Evolutionary conservation across 2,888 invertebrate genomes (phyloP).

Genomic region (Scaptomyza caliginosa): DNA sequence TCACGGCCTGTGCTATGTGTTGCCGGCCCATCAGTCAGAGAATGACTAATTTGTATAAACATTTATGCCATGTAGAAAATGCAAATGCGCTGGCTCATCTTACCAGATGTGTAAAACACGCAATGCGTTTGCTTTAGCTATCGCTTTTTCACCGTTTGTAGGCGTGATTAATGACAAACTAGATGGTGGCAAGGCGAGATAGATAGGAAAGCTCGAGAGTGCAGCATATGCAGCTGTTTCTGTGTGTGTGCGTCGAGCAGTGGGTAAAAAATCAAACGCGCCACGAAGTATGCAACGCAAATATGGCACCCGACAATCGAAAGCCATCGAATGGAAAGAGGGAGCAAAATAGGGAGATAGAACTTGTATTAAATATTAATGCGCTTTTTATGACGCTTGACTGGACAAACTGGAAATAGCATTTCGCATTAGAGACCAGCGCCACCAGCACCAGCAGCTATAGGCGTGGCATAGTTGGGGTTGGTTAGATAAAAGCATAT

Average conservation of each 20-base stretch:
- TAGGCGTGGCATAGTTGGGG: not conserved
- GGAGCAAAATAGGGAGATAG: not conserved
- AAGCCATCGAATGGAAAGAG: not conserved
- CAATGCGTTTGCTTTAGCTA: not conserved
- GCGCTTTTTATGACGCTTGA: constrained; percentile 50
- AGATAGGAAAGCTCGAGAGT: not conserved
- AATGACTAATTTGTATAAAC: not conserved
- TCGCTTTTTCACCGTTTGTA: not conserved
- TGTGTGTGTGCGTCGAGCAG: not conserved
- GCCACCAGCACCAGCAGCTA: not conserved
- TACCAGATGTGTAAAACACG: not conserved
- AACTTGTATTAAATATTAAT: constrained; percentile 54
- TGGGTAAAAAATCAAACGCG: constrained; percentile 54
- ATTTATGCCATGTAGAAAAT: not conserved
- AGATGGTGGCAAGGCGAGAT: not conserved
- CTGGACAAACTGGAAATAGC: constrained; percentile 36
- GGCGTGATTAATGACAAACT: constrained; percentile 28
- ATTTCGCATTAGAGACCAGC: constrained; percentile 5
- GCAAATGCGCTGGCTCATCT: not conserved
- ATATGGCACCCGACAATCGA: constrained; percentile 36
- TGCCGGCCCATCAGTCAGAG: no score
- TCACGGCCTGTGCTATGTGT: no score
- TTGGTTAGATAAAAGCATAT: not conserved
- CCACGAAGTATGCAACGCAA: constrained; percentile 43
- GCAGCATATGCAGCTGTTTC: not conserved